A percentile compares a stretch with the other conserved stretches of the same genome.
Evolutionary conservation across 2,888 invertebrate species (phyloP).

Genomic region (Rutpela maculata): DNA sequence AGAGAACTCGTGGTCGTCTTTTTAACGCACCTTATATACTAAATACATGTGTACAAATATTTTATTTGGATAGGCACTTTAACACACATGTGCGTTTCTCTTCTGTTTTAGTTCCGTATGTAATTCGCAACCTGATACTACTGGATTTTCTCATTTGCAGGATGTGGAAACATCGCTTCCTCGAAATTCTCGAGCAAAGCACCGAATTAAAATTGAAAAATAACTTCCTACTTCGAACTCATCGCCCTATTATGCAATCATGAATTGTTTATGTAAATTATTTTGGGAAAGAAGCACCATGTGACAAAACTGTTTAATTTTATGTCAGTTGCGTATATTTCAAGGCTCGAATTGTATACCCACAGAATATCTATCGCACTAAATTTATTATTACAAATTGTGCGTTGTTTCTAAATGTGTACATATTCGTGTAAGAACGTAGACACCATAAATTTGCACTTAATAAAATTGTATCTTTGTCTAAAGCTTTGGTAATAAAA

Average conservation of each 20-base stretch:
- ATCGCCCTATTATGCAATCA: neutral
- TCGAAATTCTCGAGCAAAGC: neutral
- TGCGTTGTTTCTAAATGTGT: neutral
- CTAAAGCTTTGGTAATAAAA: neutral
- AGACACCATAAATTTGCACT: neutral
- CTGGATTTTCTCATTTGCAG: no score
- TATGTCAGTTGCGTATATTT: neutral
- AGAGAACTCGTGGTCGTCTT: no score
- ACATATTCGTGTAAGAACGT: neutral
- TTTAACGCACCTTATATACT: no score
- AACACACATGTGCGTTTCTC: no score
- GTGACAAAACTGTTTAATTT: neutral
- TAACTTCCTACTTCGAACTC: neutral
- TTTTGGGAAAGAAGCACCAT: neutral
- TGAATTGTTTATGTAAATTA: conserved; percentile 11
- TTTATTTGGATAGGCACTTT: no score
- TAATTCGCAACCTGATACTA: no score
- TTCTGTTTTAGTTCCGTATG: no score
- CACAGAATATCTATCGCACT: neutral
- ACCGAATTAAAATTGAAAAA: neutral
- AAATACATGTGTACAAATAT: no score
- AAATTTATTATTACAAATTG: neutral
- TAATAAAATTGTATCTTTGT: neutral
- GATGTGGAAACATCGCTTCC: neutral
- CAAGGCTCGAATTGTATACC: neutral